Evolutionary conservation across 2,888 invertebrate genomes (phyloP), one percentile per base, ranked within the genome.

Genomic region (Drosophila demipolita): DNA sequence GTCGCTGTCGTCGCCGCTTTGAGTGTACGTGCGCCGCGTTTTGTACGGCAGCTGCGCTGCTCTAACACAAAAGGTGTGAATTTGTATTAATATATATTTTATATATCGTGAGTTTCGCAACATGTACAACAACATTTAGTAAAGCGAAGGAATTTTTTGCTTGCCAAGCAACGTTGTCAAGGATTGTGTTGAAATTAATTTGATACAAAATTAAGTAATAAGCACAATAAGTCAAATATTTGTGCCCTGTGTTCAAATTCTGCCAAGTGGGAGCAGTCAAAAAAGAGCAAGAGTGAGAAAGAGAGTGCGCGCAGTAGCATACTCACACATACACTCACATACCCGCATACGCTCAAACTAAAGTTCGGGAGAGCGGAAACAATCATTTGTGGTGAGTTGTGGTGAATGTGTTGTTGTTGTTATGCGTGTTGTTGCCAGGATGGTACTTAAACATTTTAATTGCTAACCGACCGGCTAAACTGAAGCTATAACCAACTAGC

Each of bases 1-100:
- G 75, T 72, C 75, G 82, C 68, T 64, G 70, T 67, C 75, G 80
- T 76, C 67, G 80, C 75, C 78, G 83, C 78, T 82, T 77, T 83
- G 75, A 80, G 80, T 82, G 82, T 82, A 77, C 78, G 81, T 82
- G 83, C 75, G 81, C 78, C 80, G 81, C 83, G 81, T 78, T 83
- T 82, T 78, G 81, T 78, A 82, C 69, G 83, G 81, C 81, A 83
- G 83, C 81, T 81, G 81, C 81, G 83, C 80, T 81, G 74, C 65
- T 75, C 66, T 75, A 69, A 62, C 70, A 61, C 67, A 61, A 62
- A 75, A 82, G 81, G 83, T 82, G 81, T 83, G 80, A 82, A 83
- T 83, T 83, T 73, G 61, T 69, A 67, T 54, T 38, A 49, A 72
- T 38, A 58, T 67, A 45, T 45, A 23, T 45, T 45, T 45, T 15